Evolutionary conservation across 2,797 vertebrate species (phyloP).

Genomic region (Monodelphis domestica): DNA sequence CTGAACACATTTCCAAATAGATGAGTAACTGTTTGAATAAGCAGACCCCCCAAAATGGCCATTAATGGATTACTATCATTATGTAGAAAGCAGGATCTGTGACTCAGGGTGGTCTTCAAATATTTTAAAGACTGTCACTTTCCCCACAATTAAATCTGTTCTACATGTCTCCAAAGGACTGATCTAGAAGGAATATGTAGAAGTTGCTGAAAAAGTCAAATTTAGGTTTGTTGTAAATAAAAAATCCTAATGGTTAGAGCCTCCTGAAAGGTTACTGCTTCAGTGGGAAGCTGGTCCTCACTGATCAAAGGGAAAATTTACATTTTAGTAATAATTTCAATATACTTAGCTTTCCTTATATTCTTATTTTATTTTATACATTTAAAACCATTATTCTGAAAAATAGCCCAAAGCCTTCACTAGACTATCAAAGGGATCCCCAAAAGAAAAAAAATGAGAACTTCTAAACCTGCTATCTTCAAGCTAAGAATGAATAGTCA

Average conservation of each 20-base stretch:
- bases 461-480: too few species aligned
- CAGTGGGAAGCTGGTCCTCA: too few species aligned
- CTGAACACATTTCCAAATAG: background rate
- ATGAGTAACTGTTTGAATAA: background rate
- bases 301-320: too few species aligned
- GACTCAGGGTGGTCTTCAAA: background rate
- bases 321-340: too few species aligned
- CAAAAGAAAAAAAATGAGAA: too few species aligned
- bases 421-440: too few species aligned
- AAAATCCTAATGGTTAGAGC: background rate
- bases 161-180: background rate
- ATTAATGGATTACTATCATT: background rate
- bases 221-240: background rate
- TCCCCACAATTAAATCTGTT: background rate
- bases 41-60: background rate
- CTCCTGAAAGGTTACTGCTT: too few species aligned
- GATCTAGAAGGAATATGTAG: background rate
- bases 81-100: background rate
- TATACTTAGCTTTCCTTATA: too few species aligned
- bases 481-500: too few species aligned
- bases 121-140: background rate
- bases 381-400: too few species aligned
- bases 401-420: too few species aligned
- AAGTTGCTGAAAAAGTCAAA: background rate
- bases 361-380: too few species aligned